Percentiles rank a stretch among this genome's conserved stretches.
These are phyloP conservation scores for Phytoseiulus persimilis DNA, from an alignment of 2,888 invertebrate genomes.

Conservation along the genomic window DNA sequence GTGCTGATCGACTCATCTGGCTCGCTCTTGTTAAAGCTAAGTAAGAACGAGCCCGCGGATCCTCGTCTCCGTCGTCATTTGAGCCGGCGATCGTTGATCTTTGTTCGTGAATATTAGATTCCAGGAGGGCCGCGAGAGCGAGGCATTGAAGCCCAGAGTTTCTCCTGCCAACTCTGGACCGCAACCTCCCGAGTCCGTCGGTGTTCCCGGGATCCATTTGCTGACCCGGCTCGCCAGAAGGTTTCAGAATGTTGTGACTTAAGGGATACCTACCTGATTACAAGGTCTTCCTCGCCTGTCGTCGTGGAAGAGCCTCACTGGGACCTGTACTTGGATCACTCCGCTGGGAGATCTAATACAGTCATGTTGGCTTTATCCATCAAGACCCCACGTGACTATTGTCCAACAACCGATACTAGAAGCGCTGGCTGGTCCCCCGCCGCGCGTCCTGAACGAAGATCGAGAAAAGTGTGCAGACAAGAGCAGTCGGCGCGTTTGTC, in stretches of 20 bases:
- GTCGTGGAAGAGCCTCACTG: too few species aligned
- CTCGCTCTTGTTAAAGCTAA: background rate
- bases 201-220: background rate
- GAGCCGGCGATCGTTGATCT: background rate
- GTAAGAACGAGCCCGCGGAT: background rate
- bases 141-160: background rate
- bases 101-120: background rate
- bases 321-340: too few species aligned
- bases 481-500: background rate
- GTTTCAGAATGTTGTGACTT: too few species aligned
- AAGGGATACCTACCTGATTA: too few species aligned
- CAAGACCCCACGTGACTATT: background rate
- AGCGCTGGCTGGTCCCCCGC: background rate
- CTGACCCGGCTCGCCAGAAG: too few species aligned
- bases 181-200: background rate
- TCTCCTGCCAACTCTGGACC: too few species aligned
- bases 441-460: background rate
- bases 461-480: background rate
- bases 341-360: background rate
- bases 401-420: background rate
- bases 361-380: background rate
- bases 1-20: background rate
- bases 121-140: background rate
- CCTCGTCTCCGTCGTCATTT: background rate
- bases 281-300: too few species aligned